phyloP scores from a whole-genome alignment of 2,797 vertebrate genomes.

The Pelobates cultripes region DNA sequence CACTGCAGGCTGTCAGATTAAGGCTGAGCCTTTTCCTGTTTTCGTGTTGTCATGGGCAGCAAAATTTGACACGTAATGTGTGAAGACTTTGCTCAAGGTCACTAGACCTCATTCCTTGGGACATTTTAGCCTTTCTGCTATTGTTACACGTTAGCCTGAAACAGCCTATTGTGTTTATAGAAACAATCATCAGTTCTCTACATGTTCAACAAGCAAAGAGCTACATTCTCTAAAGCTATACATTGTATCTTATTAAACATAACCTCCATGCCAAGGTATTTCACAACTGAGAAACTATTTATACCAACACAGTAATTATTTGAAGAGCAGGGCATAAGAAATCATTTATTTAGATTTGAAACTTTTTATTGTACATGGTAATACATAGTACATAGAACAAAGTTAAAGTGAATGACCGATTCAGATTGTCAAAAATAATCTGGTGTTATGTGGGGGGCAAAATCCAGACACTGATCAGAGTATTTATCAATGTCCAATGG shows the following conservation, averaged over 20 bases:
- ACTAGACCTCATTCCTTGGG: constrained; percentile 15
- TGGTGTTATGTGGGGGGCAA: no score
- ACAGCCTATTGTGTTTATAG: neutral
- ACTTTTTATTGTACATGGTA: no score
- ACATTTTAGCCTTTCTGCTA: constrained; percentile 38
- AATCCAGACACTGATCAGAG: no score
- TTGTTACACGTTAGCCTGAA: constrained; percentile 30
- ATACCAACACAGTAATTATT: no score
- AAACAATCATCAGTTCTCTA: constrained; percentile 24
- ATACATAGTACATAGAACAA: no score
- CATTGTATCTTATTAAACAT: constrained; percentile 6
- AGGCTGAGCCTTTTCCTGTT: constrained; percentile 41
- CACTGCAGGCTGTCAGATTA: constrained; percentile 42
- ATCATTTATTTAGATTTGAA: no score
- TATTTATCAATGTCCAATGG: no score
- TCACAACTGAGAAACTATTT: neutral
- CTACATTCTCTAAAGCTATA: constrained; percentile 9
- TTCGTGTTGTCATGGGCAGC: constrained; percentile 51
- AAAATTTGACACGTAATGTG: constrained; percentile 33
- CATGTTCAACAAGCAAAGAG: constrained; percentile 8
- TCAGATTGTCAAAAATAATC: no score
- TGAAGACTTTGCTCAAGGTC: constrained; percentile 31
- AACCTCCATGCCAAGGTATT: neutral
- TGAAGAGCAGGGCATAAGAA: no score
- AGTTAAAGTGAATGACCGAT: no score